These are phyloP conservation scores for Mungos mungo DNA, from an alignment of 2,113 vertebrate genomes.

Conservation along the genomic window DNA sequence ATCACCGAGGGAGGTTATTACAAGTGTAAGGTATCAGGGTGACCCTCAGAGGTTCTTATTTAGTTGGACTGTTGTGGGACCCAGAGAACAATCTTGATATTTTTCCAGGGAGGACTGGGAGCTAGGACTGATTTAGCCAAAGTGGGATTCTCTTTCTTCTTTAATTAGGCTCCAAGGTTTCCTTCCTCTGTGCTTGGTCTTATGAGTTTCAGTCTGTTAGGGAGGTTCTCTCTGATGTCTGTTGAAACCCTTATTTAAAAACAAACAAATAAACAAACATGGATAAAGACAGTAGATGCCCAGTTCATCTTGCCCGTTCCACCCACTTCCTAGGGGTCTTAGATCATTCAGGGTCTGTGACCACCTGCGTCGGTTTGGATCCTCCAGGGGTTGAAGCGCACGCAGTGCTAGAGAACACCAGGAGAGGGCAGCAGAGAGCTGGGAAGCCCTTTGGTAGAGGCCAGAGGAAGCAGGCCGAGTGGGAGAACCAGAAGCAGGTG, in stretches of 20 bases:
- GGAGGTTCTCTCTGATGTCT: background rate
- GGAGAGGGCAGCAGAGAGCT: conserved; percentile 75
- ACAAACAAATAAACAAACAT: background rate
- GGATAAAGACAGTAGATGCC: background rate
- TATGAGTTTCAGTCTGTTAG: background rate
- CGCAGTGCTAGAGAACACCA: background rate
- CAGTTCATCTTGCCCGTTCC: background rate
- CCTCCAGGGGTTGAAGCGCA: background rate
- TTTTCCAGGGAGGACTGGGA: background rate
- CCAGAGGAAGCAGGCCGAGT: background rate
- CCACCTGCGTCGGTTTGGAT: background rate
- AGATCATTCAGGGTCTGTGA: background rate
- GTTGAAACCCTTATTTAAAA: background rate
- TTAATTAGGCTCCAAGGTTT: background rate
- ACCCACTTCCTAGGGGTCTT: background rate
- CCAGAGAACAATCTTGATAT: background rate
- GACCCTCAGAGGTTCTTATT: background rate
- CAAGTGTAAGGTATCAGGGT: background rate
- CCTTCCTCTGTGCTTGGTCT: background rate
- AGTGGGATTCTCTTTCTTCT: background rate
- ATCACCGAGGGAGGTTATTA: background rate
- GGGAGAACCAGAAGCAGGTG: background rate
- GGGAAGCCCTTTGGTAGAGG: background rate
- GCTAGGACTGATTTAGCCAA: background rate
- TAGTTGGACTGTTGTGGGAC: background rate